These are phyloP conservation scores for Drosophila lutescens DNA, from an alignment of 2,888 invertebrate genomes.

Conservation along the genomic window DNA sequence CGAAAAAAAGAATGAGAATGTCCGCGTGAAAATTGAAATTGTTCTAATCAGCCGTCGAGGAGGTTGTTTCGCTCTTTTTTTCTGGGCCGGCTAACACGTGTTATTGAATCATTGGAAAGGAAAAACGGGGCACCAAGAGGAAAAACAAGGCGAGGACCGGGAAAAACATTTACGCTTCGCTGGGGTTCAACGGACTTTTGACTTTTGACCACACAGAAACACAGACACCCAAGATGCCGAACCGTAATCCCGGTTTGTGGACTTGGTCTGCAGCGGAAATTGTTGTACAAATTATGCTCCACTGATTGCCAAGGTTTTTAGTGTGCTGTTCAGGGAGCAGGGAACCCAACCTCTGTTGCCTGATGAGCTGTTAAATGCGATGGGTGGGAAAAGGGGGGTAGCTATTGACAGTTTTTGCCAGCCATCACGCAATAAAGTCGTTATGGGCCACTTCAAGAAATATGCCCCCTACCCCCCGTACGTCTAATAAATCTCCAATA, in stretches of 20 bases:
- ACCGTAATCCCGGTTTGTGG: constrained; percentile 33
- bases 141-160: constrained; percentile 21
- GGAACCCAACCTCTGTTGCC: constrained; percentile 21
- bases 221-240: constrained; percentile 10
- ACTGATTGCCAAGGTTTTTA: constrained; percentile 55
- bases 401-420: constrained; percentile 51
- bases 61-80: constrained; percentile 22
- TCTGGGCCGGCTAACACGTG: constrained; percentile 41
- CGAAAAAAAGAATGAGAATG: constrained; percentile 42
- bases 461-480: constrained; percentile 30
- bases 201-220: constrained; percentile 60
- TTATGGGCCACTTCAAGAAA: constrained; percentile 61
- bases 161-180: constrained; percentile 68
- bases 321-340: background rate
- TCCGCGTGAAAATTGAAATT: constrained; percentile 75
- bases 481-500: constrained; percentile 59
- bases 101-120: constrained; percentile 38
- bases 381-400: background rate
- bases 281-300: constrained; percentile 69
- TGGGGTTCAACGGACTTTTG: constrained; percentile 64
- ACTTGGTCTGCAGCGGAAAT: constrained; percentile 54
- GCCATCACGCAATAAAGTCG: constrained; percentile 52
- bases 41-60: constrained; percentile 62
- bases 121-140: constrained; percentile 27
- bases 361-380: constrained; percentile 69